phyloP scores from a whole-genome alignment of 2,797 vertebrate genomes.

The Poeciliopsis presidionis region DNA sequence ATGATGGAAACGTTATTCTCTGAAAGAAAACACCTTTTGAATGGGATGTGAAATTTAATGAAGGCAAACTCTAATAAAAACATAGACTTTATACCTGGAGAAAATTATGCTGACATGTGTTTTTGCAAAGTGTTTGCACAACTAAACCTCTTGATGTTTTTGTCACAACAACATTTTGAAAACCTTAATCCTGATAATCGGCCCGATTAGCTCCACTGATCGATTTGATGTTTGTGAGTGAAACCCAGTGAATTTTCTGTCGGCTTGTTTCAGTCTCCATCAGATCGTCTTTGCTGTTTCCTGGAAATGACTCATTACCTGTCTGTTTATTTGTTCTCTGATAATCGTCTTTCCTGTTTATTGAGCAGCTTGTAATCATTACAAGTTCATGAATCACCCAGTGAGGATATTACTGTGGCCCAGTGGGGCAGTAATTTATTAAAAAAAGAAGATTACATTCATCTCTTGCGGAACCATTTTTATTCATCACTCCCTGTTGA shows the following conservation, averaged over 20 bases:
- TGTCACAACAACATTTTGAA: background rate
- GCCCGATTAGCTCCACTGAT: background rate
- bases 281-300: background rate
- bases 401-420: background rate
- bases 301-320: background rate
- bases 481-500: background rate
- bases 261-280: background rate
- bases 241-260: background rate
- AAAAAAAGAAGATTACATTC: background rate
- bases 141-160: background rate
- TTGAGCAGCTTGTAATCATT: slow-evolving; percentile 30
- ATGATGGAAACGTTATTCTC: slow-evolving; percentile 94
- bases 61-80: slow-evolving; percentile 14
- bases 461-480: background rate
- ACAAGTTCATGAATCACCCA: background rate
- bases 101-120: background rate
- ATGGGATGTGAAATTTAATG: slow-evolving; percentile 68
- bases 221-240: background rate
- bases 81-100: background rate
- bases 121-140: too few species aligned
- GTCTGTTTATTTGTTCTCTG: background rate
- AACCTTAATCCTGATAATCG: background rate
- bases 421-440: background rate
- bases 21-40: slow-evolving; percentile 85
- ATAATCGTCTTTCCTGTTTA: background rate